Evolutionary conservation across 1,140 invertebrate species (phyloP), one percentile per base, ranked within the genome.

Genomic region (Aphelinus atriplicis): DNA sequence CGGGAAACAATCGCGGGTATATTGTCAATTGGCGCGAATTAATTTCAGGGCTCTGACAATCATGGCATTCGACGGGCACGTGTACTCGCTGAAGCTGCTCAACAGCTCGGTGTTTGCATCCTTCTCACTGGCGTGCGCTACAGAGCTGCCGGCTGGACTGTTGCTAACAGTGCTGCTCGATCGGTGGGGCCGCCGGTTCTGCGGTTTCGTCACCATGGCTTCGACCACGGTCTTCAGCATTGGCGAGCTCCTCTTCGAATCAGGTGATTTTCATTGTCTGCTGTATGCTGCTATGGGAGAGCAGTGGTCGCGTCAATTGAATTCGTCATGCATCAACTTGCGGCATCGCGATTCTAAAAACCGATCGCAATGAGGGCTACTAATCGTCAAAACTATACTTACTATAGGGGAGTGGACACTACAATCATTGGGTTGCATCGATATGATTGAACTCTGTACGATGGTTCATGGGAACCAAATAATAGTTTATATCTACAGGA

Each of bases 101-200:
- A 91, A 90, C 2, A 86, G 92, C 60, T 91, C 92, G 78, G 90
- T 93, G 58, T 94, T 93, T 79, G 86, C 92, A 50, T 92, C 92
- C 1, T 94, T 93, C 82, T 92, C 92, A 0, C 79, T 94, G 2
- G 90, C 92, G 0, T 92, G 92, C 2, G 89, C 91, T 6, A 92
- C 92, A 0, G 93, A 94, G 84, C 88, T 94, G 64, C 93, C 93
- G 0, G 92, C 92, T 3, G 92, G 93, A 42, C 89, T 92, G 3
- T 78, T 94, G 65, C 84, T 93, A 1, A 90, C 92, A 0, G 75
- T 93, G 6, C 83, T 92, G 6, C 82, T 94, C 43, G 93, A 94
- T 83, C 89, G 89, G 80, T 92, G 89, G 88, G 92, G 91, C 2
- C 83, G 91, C 53, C 83, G 91, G 70, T 91, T 91, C 84, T 88